Evolutionary conservation across 2,797 vertebrate species (phyloP).

Genomic region (Sebastes umbrosus): DNA sequence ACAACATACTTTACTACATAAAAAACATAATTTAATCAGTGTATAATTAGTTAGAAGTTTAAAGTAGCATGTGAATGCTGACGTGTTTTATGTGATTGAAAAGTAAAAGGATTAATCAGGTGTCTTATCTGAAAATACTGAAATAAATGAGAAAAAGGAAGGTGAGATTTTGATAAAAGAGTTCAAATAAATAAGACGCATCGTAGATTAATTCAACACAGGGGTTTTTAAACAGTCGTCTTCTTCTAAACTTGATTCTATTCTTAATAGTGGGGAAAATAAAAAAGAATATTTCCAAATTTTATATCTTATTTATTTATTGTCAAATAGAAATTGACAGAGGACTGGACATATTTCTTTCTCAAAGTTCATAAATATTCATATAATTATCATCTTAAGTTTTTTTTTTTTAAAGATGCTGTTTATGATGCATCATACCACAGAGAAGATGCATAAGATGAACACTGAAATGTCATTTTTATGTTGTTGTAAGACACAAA

Average conservation of each 20-base stretch:
- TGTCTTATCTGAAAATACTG: background rate
- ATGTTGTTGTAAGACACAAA: background rate
- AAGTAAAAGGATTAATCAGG: background rate
- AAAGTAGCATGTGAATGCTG: background rate
- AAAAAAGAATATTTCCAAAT: background rate
- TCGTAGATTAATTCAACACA: background rate
- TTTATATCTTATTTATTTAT: background rate
- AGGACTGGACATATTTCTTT: background rate
- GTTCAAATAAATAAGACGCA: background rate
- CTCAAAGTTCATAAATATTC: background rate
- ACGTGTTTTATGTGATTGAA: background rate
- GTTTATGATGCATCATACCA: background rate
- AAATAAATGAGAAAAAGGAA: background rate
- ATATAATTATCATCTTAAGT: background rate
- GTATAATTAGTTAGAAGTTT: background rate
- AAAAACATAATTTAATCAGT: background rate
- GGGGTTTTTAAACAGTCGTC: background rate
- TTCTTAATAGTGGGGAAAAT: background rate
- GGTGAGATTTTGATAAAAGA: background rate
- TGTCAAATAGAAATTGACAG: background rate
- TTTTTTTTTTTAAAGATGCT: background rate
- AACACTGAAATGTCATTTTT: background rate
- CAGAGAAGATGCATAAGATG: background rate
- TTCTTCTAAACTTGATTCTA: background rate
- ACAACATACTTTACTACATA: background rate